phyloP scores from a whole-genome alignment of 1,140 invertebrate genomes.

The Asbolus verrucosus region DNA sequence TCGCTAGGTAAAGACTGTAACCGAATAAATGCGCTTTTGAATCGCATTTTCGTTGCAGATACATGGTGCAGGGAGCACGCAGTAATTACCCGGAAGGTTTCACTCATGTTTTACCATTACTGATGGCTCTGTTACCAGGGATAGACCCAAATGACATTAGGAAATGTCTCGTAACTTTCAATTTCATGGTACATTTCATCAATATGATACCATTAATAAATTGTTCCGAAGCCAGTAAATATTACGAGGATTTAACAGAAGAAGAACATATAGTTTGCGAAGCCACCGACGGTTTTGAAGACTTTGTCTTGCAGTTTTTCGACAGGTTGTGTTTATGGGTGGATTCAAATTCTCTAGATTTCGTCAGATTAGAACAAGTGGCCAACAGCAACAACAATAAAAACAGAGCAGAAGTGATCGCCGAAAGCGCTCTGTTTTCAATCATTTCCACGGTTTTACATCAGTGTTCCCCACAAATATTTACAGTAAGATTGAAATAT shows the following conservation, averaged over 20 bases:
- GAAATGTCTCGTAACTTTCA: conserved; percentile 84
- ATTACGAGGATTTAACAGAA: conserved; percentile 79
- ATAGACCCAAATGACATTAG: conserved; percentile 92
- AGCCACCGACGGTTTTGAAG: conserved; percentile 86
- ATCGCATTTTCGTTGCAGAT: conserved; percentile 61
- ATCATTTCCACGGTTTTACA: conserved; percentile 75
- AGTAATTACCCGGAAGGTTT: conserved; percentile 81
- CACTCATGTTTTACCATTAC: conserved; percentile 82
- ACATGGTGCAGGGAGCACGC: conserved; percentile 75
- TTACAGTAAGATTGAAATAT: conserved; percentile 68
- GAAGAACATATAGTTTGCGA: conserved; percentile 82
- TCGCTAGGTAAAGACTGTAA: conserved; percentile 71
- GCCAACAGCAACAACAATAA: conserved; percentile 68
- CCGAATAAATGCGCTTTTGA: conserved; percentile 46
- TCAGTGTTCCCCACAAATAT: conserved; percentile 71
- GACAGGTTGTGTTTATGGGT: conserved; percentile 82
- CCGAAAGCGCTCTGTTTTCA: conserved; percentile 77
- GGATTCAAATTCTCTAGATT: conserved; percentile 78
- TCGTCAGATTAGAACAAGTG: conserved; percentile 74
- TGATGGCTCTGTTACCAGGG: conserved; percentile 84
- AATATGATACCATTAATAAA: conserved; percentile 86
- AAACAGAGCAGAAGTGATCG: conserved; percentile 77
- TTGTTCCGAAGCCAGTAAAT: conserved; percentile 78
- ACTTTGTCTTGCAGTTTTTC: conserved; percentile 89
- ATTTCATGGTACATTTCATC: conserved; percentile 82